These are phyloP conservation scores for Polyommatus iphigenia DNA, from an alignment of 2,888 invertebrate genomes.

Conservation along the genomic window DNA sequence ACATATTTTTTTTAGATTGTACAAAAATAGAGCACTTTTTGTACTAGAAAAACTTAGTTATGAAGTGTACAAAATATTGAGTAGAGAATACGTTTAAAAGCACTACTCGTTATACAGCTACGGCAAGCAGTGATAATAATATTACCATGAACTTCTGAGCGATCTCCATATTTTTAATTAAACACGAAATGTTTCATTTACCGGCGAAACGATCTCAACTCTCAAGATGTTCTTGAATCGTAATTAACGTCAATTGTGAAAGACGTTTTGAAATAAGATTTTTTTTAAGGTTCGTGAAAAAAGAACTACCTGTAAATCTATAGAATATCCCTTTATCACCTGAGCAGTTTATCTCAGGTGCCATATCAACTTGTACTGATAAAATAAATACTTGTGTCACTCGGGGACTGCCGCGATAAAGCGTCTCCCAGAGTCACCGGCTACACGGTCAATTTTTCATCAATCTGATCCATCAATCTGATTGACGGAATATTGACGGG, in stretches of 20 bases:
- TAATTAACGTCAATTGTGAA: constrained; percentile 24
- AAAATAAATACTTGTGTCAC: not conserved
- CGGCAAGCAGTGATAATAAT: not conserved
- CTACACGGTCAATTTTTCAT: too few species aligned
- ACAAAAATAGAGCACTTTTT: too few species aligned
- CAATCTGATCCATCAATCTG: too few species aligned
- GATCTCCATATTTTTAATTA: constrained; percentile 59
- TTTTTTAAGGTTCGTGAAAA: not conserved
- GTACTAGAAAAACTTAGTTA: too few species aligned
- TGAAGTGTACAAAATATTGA: too few species aligned
- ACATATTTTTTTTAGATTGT: too few species aligned
- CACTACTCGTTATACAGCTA: not conserved
- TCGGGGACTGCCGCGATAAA: too few species aligned
- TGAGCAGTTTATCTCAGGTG: not conserved
- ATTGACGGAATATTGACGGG: too few species aligned
- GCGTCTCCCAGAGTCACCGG: too few species aligned
- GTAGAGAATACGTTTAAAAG: not conserved
- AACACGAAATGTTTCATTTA: constrained; percentile 22
- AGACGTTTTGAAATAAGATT: not conserved
- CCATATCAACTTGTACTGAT: not conserved
- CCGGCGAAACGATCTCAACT: constrained; percentile 6
- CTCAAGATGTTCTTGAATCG: not conserved
- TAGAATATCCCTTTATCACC: not conserved
- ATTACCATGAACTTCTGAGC: constrained; percentile 69
- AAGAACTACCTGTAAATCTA: not conserved